Evolutionary conservation across 2,888 invertebrate genomes (phyloP).

Genomic region (Temnothorax unifasciatus): DNA sequence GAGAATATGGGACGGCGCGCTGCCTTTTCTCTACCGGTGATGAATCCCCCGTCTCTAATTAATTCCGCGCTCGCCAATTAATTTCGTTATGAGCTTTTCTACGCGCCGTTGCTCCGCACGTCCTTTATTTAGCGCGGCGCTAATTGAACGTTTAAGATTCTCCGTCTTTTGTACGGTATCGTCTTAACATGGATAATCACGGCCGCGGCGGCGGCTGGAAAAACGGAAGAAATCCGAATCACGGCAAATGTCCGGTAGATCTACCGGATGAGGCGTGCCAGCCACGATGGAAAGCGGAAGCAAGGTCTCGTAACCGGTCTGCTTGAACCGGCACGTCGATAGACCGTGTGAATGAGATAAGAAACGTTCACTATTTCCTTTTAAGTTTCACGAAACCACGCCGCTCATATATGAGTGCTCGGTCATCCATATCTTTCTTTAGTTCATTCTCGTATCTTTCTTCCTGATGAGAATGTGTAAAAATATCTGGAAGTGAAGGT

Average conservation of each 20-base stretch:
- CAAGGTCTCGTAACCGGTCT: constrained; percentile 52
- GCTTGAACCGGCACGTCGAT: constrained; percentile 8
- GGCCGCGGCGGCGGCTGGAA: constrained; percentile 28
- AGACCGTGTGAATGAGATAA: background rate
- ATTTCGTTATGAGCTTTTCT: background rate
- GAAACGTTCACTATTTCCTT: background rate
- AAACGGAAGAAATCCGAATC: constrained; percentile 64
- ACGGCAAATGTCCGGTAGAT: constrained; percentile 60
- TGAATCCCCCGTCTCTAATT: constrained; percentile 22
- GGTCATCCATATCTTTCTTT: background rate
- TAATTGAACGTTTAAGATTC: constrained; percentile 15
- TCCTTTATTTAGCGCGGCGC: background rate
- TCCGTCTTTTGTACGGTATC: background rate
- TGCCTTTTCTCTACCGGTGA: constrained; percentile 26
- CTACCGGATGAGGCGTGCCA: constrained; percentile 60
- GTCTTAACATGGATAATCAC: constrained; percentile 18
- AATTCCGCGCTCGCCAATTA: constrained; percentile 30
- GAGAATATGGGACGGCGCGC: constrained; percentile 6
- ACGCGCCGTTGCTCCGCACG: background rate
- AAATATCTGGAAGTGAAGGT: background rate
- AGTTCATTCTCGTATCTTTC: background rate
- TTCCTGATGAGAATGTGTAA: background rate
- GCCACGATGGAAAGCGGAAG: constrained; percentile 69
- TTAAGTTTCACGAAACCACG: background rate
- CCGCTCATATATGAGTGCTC: background rate